A percentile compares a stretch with the other conserved stretches of the same genome.
Evolutionary conservation across 2,888 invertebrate species (phyloP).

Genomic region (Epiblema foenella): DNA sequence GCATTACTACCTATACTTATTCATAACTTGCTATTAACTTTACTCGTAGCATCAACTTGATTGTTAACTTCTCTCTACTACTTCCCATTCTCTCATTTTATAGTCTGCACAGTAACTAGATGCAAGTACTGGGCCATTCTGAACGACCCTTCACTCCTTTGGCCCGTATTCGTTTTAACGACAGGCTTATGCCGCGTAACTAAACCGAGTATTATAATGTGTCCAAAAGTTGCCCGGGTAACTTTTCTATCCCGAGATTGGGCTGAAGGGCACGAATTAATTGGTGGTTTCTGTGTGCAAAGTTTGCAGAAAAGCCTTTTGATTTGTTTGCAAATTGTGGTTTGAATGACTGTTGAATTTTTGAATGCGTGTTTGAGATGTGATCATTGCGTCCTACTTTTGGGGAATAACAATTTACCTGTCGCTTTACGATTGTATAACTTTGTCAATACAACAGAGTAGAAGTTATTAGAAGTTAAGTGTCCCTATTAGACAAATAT

Average conservation of each 20-base stretch:
- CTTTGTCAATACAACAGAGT: background rate
- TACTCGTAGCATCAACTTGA: background rate
- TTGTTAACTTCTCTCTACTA: background rate
- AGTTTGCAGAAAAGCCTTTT: conserved; percentile 33
- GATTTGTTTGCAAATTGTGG: conserved; percentile 18
- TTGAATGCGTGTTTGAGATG: conserved; percentile 3
- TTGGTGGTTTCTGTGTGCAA: conserved; percentile 36
- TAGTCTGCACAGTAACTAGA: background rate
- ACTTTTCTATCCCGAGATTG: conserved; percentile 45
- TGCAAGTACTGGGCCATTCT: conserved; percentile 17
- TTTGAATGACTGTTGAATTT: conserved; percentile 16
- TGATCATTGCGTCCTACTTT: background rate
- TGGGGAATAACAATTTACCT: background rate
- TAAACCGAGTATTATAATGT: conserved; percentile 53
- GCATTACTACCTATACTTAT: too few relatives aligned
- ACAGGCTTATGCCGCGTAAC: conserved; percentile 53
- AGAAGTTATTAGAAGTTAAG: background rate
- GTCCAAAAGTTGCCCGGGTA: conserved; percentile 49
- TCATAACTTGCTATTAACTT: background rate
- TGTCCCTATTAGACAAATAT: background rate
- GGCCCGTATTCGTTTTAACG: conserved; percentile 58
- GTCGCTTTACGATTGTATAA: background rate
- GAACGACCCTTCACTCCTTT: conserved; percentile 46
- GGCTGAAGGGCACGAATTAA: conserved; percentile 33
- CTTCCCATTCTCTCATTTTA: background rate